A percentile compares a stretch with the other conserved stretches of the same genome.
Conservation (phyloP, 2,797 vertebrate species). For the Lacerta bilineata region DNA sequence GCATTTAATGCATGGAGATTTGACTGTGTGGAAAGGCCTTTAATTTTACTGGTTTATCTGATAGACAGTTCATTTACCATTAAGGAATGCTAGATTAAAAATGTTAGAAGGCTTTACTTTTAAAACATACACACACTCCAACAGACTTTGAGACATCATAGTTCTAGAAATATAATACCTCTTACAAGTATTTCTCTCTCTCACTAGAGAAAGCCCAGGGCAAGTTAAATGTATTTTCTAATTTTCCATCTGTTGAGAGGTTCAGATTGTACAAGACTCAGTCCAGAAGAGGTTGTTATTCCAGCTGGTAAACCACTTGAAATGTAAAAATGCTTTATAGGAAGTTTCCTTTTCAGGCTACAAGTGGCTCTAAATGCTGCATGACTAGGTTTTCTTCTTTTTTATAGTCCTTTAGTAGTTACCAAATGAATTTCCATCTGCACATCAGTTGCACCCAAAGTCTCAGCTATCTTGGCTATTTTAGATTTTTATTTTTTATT, state of each 20-base stretch:
- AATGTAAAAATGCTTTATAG: constrained; percentile 37
- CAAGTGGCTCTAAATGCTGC: constrained; percentile 56
- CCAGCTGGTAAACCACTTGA: constrained; percentile 71
- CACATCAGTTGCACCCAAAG: constrained; percentile 57
- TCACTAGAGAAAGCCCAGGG: constrained; percentile 63
- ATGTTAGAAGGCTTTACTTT: constrained; percentile 50
- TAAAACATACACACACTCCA: constrained; percentile 43
- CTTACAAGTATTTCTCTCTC: constrained; percentile 67
- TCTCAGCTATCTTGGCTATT: constrained; percentile 43
- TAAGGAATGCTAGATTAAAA: constrained; percentile 25
- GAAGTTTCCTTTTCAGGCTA: constrained; percentile 62
- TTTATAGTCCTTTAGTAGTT: constrained; percentile 39
- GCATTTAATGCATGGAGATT: not conserved
- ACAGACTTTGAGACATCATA: constrained; percentile 51
- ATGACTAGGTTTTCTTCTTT: constrained; percentile 6
- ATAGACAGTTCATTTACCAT: constrained; percentile 39
- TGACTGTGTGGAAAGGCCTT: not conserved
- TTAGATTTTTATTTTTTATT: constrained; percentile 48
- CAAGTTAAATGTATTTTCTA: constrained; percentile 70
- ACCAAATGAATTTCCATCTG: constrained; percentile 55
- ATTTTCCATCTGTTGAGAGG: constrained; percentile 72
- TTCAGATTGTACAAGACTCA: constrained; percentile 67
- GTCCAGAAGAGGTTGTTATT: constrained; percentile 60
- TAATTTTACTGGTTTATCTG: constrained; percentile 5
- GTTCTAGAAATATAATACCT: constrained; percentile 51